Conservation (phyloP, 2,113 vertebrate genomes). For the Dipodomys ordii region DNA sequence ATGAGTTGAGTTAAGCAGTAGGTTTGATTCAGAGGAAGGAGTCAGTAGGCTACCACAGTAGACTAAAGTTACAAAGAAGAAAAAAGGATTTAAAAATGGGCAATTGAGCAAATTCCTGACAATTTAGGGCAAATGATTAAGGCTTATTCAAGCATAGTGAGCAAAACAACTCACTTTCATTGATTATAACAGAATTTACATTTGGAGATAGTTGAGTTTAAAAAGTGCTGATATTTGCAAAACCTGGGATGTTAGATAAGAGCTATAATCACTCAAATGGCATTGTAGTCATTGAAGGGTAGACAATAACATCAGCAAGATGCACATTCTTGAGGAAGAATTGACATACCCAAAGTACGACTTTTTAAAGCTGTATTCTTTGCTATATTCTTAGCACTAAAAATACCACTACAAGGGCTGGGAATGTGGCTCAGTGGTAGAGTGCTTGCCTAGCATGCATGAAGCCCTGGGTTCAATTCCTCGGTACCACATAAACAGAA, state of each 20-base stretch:
- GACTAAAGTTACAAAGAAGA: conserved; percentile 12
- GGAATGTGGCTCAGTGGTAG: too few relatives aligned
- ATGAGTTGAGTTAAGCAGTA: background rate
- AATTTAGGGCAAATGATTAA: background rate
- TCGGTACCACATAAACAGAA: too few relatives aligned
- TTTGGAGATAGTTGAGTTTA: conserved; percentile 18
- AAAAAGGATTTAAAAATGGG: background rate
- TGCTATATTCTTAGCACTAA: background rate
- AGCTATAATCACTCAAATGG: conserved; percentile 29
- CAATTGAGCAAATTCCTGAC: background rate
- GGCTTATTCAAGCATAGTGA: background rate
- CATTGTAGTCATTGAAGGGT: background rate
- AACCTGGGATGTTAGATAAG: background rate
- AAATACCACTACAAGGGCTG: background rate
- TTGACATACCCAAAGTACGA: background rate
- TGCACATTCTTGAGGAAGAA: conserved; percentile 28
- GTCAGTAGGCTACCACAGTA: background rate
- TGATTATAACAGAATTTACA: background rate
- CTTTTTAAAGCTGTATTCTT: background rate
- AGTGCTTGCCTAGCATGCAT: too few relatives aligned
- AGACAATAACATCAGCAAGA: background rate
- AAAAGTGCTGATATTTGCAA: conserved; percentile 10
- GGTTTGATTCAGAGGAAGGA: conserved; percentile 26
- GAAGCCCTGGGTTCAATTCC: too few relatives aligned
- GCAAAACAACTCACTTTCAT: background rate